Base-by-base conservation (phyloP, 2,113 vertebrate genomes). In the Amazona guildingii region DNA sequence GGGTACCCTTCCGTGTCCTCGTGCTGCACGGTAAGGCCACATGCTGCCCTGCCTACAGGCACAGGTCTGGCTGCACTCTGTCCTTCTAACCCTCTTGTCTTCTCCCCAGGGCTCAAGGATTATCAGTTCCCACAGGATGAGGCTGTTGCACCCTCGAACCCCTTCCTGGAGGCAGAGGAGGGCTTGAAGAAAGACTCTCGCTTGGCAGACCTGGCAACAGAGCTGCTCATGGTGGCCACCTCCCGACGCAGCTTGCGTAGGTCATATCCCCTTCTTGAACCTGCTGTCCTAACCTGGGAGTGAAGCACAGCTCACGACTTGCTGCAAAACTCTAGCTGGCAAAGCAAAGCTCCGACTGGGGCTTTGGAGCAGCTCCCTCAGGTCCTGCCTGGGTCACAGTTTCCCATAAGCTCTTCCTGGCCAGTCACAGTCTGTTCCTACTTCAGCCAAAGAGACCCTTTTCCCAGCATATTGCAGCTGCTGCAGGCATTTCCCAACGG, bases 1-100 rank as follows among this genome's bases (percentile, higher is more conserved):
- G 99, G 1, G 99, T 99, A 25, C 99, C 99, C 64, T 99, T 99
- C 98, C 98, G 99, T 46, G 99, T 99, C 67, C 98, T 99, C 2
- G 98, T 99, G 85, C 97, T 99, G 72, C 99, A 99, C 1, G 99
- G 99, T 99, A 86, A 98, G 98, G 31, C 55, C 20, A 5, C 0
- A 0, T 0, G 0, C 72, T 31, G 4, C 54, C 66, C 33, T 37
- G 25, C 37, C 28, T 72, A 33, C 33, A 2, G 29, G 2, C 8
- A 1, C 5, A 0, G 21, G 24, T n/a, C 1, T 3, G 39, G 6
- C 62, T 48, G 15, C 43, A 29, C 39, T 10, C 14, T 19, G 44
- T 31, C 49, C 29, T 0, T 1, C 39, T 89, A 28, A 94, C 2
- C 0, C 17, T 43, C 44, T 91, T 15, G 0, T 85, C 41, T 52